Percentiles rank a stretch among this genome's conserved stretches.
Conservation (phyloP, 2,113 vertebrate species). For the Tupaia tana region DNA sequence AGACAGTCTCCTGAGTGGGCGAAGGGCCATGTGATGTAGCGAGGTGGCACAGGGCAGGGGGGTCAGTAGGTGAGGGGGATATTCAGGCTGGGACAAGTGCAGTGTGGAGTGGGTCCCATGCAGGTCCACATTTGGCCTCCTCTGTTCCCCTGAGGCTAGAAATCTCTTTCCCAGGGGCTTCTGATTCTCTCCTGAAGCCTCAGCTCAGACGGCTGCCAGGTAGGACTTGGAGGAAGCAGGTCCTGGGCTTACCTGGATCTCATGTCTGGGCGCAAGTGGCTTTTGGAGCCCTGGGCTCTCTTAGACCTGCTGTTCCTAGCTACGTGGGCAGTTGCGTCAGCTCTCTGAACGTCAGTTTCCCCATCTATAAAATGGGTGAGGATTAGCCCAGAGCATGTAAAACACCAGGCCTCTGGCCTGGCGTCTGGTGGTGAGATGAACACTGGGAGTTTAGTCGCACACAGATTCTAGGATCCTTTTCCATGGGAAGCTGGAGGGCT, state of each 20-base stretch:
- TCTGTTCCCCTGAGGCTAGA: neutral
- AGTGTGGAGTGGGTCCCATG: neutral
- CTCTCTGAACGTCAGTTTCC: neutral
- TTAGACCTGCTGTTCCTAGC: neutral
- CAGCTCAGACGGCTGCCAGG: neutral
- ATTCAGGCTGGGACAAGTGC: neutral
- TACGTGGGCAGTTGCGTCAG: neutral
- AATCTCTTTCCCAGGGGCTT: neutral
- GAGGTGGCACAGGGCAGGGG: too few relatives aligned
- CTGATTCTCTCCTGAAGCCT: neutral
- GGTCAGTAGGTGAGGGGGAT: neutral
- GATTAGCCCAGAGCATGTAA: neutral
- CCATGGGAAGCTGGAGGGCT: neutral
- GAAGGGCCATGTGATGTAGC: neutral
- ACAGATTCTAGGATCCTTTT: neutral
- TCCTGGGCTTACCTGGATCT: neutral
- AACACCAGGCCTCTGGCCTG: neutral
- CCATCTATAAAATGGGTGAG: neutral
- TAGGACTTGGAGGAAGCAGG: neutral
- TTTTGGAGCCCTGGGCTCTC: neutral
- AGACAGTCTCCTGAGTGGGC: neutral
- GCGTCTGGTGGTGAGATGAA: neutral
- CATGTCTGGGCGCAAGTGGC: neutral
- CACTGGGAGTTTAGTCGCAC: neutral
- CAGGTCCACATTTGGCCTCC: neutral